A percentile compares a stretch with the other conserved stretches of the same genome.
These are phyloP conservation scores for Paramisgurnus dabryanus DNA, from an alignment of 2,113 vertebrate genomes.

Conservation along the genomic window DNA sequence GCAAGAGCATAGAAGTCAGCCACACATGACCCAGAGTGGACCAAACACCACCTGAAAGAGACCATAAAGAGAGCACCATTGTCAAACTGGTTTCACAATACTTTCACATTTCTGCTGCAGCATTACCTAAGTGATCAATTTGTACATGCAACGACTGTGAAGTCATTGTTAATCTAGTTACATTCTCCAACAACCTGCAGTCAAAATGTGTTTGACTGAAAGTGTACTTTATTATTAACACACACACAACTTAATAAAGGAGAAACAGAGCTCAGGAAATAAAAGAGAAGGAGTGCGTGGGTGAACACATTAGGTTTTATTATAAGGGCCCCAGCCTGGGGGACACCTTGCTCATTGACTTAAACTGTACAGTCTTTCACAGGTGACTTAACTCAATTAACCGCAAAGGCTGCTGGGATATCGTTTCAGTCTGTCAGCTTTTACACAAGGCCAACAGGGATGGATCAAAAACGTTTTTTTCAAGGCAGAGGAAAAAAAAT, in stretches of 20 bases:
- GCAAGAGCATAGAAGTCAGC: constrained; percentile 64
- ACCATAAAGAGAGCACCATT: constrained; percentile 10
- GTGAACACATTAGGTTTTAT: constrained; percentile 15
- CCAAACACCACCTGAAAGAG: constrained; percentile 58
- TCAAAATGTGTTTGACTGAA: not conserved
- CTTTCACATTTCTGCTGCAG: no score
- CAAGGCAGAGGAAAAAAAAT: constrained; percentile 29
- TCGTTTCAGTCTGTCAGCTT: constrained; percentile 31
- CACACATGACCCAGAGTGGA: constrained; percentile 68
- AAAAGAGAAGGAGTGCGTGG: constrained; percentile 4
- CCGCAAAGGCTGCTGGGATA: constrained; percentile 44
- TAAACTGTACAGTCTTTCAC: constrained; percentile 58
- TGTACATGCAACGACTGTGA: not conserved
- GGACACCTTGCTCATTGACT: constrained; percentile 64
- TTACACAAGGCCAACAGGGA: constrained; percentile 46
- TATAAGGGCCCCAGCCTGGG: constrained; percentile 24
- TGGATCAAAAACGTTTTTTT: constrained; percentile 44
- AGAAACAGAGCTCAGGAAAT: constrained; percentile 3
- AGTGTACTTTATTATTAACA: constrained; percentile 14
- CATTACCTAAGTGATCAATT: no score
- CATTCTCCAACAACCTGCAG: not conserved
- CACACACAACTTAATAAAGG: not conserved
- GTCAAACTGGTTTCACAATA: no score
- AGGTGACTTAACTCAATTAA: constrained; percentile 66
- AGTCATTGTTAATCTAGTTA: not conserved